Percentiles rank a stretch among this genome's conserved stretches.
phyloP scores from a whole-genome alignment of 2,888 invertebrate species.

The Belgica antarctica region DNA sequence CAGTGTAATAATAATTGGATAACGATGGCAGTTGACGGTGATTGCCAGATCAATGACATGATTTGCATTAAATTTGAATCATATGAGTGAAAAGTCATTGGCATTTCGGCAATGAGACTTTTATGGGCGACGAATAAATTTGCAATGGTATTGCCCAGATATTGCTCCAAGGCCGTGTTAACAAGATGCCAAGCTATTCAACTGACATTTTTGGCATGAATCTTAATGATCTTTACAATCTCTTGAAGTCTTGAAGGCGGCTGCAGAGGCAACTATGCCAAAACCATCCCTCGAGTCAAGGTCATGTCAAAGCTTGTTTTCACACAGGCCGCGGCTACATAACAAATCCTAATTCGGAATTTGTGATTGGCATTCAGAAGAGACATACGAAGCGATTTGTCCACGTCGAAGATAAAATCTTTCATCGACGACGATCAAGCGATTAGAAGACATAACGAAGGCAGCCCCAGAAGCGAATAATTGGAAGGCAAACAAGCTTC shows the following conservation, averaged over 20 bases:
- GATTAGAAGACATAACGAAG: constrained; percentile 15
- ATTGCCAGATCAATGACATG: constrained; percentile 3
- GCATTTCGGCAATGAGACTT: neutral
- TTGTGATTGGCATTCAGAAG: neutral
- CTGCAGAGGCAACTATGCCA: too few relatives aligned
- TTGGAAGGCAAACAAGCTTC: constrained; percentile 25
- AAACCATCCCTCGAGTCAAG: too few relatives aligned
- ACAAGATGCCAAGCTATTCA: too few relatives aligned
- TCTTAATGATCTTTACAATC: too few relatives aligned
- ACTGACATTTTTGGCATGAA: too few relatives aligned
- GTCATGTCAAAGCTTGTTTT: too few relatives aligned
- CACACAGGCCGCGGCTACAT: too few relatives aligned
- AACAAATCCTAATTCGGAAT: too few relatives aligned
- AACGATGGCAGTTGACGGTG: neutral
- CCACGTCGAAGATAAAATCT: constrained; percentile 8
- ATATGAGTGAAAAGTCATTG: neutral
- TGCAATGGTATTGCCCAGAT: constrained; percentile 1
- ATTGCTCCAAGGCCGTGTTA: too few relatives aligned
- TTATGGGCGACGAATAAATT: neutral
- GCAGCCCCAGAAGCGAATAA: constrained; percentile 8
- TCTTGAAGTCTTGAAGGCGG: too few relatives aligned
- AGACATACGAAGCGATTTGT: neutral
- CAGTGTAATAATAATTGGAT: neutral
- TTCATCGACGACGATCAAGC: constrained; percentile 3
- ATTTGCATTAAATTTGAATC: constrained; percentile 9